Conservation (phyloP, 2,113 vertebrate species). For the Fulica atra region DNA sequence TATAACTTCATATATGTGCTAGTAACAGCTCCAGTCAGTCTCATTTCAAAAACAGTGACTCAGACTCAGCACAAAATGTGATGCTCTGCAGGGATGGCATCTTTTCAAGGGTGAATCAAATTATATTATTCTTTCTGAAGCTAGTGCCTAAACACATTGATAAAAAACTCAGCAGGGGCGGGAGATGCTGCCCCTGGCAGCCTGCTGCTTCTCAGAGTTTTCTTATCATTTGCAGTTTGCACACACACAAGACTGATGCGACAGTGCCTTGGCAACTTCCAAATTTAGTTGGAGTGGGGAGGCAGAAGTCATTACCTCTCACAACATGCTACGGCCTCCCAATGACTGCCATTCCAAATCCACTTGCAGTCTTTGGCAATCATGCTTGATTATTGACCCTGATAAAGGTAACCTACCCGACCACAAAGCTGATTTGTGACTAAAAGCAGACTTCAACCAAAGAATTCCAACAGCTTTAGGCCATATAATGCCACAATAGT, state of each 20-base stretch:
- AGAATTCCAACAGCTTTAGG: neutral
- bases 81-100: neutral
- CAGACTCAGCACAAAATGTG: neutral
- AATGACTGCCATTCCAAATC: neutral
- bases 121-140: neutral
- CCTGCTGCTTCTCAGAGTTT: neutral
- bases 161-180: neutral
- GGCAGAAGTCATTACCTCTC: neutral
- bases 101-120: neutral
- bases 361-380: neutral
- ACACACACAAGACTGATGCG: fast-evolving
- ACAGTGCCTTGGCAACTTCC: neutral
- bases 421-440: neutral
- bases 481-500: neutral
- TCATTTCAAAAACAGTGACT: neutral
- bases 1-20: neutral
- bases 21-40: neutral
- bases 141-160: neutral
- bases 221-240: neutral
- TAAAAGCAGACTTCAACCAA: neutral
- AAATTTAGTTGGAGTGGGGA: neutral
- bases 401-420: neutral
- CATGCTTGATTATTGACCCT: neutral
- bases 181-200: neutral
- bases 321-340: neutral